These are phyloP conservation scores for Drosophila sucinea DNA, from an alignment of 1,140 invertebrate genomes.

Conservation along the genomic window DNA sequence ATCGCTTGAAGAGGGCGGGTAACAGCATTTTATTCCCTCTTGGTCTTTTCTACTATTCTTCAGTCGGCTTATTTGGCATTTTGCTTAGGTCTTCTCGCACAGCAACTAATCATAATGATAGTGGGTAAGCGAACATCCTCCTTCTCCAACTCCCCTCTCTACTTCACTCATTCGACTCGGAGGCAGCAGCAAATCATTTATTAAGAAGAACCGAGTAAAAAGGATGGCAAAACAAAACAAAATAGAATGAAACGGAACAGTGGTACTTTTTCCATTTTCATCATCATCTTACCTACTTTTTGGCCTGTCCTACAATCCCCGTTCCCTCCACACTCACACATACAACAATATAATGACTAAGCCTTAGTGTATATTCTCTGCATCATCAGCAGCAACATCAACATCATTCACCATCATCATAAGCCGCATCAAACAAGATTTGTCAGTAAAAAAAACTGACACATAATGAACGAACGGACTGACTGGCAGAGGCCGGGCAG, in stretches of 20 bases:
- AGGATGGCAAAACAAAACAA: no score
- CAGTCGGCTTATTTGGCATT: constrained; percentile 10
- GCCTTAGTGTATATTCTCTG: constrained; percentile 7
- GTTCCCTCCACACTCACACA: no score
- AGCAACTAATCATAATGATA: constrained; percentile 9
- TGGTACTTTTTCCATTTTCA: not conserved
- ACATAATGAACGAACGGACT: not conserved
- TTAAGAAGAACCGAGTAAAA: constrained; percentile 2
- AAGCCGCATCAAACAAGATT: constrained; percentile 14
- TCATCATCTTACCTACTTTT: constrained; percentile 10
- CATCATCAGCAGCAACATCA: not conserved
- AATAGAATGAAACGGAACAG: no score
- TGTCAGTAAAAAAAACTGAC: constrained; percentile 1
- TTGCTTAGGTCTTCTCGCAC: constrained; percentile 1
- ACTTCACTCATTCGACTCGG: no score
- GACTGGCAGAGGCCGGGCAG: not conserved
- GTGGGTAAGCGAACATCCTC: not conserved
- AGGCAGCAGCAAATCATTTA: constrained; percentile 7
- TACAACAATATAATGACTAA: constrained; percentile 2
- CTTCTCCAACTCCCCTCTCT: no score
- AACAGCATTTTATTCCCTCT: not conserved
- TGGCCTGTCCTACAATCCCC: no score
- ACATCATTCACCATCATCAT: constrained; percentile 8
- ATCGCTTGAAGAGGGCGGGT: not conserved
- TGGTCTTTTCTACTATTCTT: not conserved